These are phyloP conservation scores for Drosophila pachea DNA, from an alignment of 1,140 invertebrate genomes.

Conservation along the genomic window DNA sequence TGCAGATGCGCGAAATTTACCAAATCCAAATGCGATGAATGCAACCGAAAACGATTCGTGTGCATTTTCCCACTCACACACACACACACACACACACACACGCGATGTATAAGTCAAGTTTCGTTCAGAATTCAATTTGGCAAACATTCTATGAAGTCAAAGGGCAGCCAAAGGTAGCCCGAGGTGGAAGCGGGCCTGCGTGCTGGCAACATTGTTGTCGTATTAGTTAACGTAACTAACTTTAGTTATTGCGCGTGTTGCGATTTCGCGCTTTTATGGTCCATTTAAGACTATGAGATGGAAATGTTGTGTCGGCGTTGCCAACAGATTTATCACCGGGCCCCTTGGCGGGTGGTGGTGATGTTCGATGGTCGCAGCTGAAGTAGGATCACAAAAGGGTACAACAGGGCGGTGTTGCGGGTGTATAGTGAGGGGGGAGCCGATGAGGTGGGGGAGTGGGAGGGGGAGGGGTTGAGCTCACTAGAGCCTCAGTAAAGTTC, in stretches of 20 bases:
- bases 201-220: constrained; percentile 64
- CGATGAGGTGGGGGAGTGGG: too few species aligned
- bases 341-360: constrained; percentile 28
- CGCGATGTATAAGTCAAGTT: too few species aligned
- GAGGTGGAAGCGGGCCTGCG: background rate
- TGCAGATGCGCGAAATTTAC: background rate
- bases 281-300: constrained; percentile 73
- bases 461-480: too few species aligned
- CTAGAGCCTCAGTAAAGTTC: constrained; percentile 63
- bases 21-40: background rate
- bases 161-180: background rate
- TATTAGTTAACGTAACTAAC: constrained; percentile 76
- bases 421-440: too few species aligned
- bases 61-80: background rate
- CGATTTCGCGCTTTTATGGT: constrained; percentile 73
- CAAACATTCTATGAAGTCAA: background rate
- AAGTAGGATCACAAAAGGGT: too few species aligned
- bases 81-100: background rate
- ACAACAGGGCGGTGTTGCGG: too few species aligned
- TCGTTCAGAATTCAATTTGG: background rate
- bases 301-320: constrained; percentile 68
- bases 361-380: too few species aligned
- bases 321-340: constrained; percentile 73
- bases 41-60: too few species aligned
- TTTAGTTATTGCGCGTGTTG: constrained; percentile 76